phyloP scores from a whole-genome alignment of 2,888 invertebrate species.

The Torymus auratus region DNA sequence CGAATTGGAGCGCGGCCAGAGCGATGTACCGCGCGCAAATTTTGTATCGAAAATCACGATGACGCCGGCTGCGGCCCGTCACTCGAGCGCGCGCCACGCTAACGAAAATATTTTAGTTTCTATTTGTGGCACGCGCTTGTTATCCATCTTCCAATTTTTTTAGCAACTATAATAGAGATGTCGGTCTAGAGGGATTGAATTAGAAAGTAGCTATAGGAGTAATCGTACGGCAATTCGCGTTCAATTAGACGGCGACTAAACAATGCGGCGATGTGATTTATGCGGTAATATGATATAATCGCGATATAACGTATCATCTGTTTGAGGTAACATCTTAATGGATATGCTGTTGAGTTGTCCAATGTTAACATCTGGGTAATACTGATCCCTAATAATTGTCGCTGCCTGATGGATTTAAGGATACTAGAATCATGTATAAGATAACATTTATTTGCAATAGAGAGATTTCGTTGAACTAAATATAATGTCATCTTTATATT shows the following conservation, averaged over 20 bases:
- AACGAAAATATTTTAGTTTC: constrained; percentile 30
- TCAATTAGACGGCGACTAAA: too few species aligned
- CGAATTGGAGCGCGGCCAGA: constrained; percentile 67
- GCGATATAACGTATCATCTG: background rate
- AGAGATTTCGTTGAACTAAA: too few species aligned
- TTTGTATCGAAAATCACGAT: constrained; percentile 66
- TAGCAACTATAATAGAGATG: background rate
- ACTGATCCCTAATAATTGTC: background rate
- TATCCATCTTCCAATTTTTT: constrained; percentile 2
- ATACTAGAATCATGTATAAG: too few species aligned
- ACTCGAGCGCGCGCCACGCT: background rate
- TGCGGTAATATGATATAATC: too few species aligned
- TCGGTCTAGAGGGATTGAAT: too few species aligned
- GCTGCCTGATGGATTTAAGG: too few species aligned
- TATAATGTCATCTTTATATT: too few species aligned
- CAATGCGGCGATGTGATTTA: background rate
- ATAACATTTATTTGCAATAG: too few species aligned
- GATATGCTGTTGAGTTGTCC: background rate
- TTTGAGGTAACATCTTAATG: background rate
- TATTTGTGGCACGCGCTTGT: background rate
- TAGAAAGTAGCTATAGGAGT: too few species aligned
- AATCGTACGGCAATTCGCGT: too few species aligned
- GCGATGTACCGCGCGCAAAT: constrained; percentile 68
- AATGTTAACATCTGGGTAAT: background rate
- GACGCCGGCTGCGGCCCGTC: constrained; percentile 59